Base-by-base conservation (phyloP, 2,888 invertebrate genomes). In the Cerastoderma edule region DNA sequence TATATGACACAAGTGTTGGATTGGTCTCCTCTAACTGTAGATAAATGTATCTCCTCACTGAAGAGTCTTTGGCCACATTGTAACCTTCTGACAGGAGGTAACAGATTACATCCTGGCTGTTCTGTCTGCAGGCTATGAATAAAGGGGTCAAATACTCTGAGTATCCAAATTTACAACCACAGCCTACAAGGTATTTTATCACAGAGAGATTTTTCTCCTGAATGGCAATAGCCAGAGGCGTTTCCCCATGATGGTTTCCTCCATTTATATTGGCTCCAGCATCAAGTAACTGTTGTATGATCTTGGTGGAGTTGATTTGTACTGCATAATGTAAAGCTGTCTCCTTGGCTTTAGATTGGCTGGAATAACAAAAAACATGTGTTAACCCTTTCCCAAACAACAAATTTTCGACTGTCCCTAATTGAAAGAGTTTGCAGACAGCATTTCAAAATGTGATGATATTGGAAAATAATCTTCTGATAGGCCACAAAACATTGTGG, bases 241-340 rank as follows among this genome's bases (percentile, higher is more conserved):
- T 85, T 73, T 88, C 86, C 13, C 88, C 87, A 22, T 80, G 80
- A 30, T 83, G 78, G 70, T 83, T 87, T 50, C 68, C 76, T 24
- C 78, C 77, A 63, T 87, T 78, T 28, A 85, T 69, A n/a, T 85
- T 70, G n/a, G 87, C 87, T 13, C 87, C 87, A 56, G 80, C 83
- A n/a, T 74, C 50, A 8, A 88, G 73, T 8, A 89, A 75, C 28
- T 71, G 67, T 67, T 82, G 53, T 0, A 87, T 84, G 16, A 87
- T 83, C 6, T 78, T 73, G 6, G 73, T 66, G 13, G 81, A 80
- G 16, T 83, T 83, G 22, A 87, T 80, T 67, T 88, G 87, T 6
- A 85, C 86, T 30, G 88, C 89, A 72, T 83, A 85, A 67, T 89
- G 87, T 22, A 89, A 71, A 1, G 87, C 88, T 16, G 85, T 84